Evolutionary conservation across 2,113 vertebrate genomes (phyloP), one percentile per base, ranked within the genome.

Genomic region (Myotis lucifugus): DNA sequence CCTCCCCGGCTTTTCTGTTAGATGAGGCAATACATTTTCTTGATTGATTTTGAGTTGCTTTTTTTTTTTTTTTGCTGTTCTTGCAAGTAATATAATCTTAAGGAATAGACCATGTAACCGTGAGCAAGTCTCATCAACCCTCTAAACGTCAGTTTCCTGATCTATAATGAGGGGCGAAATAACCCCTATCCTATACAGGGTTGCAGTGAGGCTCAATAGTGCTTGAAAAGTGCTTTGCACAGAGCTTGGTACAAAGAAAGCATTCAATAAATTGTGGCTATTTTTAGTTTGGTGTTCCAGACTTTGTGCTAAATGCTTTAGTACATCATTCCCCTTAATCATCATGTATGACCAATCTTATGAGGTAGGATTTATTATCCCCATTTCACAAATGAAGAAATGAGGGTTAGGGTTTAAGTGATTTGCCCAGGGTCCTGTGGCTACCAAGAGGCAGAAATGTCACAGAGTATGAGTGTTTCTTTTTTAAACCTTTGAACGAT

Each of bases 301-400:
- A 40, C 25, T 52, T 46, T 78, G 46, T 9, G 9, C 25, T 67
- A 69, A 95, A 23, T 88, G 25, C 18, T 78, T 69, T n/a, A 50
- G 46, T 66, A 70, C 10, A 64, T 61, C 25, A 79, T 70, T 88
- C 88, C 67, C 56, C 23, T 82, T 86, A 52, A 61, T 72, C 32
- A 29, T 19, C 40, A 21, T 2, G 3, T 13, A 32, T 46, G 56
- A 11, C 56, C 15, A 70, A 19, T 83, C 27, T 25, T 27, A 18
- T 23, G 32, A 91, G 77, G 40, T 23, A 79, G 23, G 19, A 42
- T 56, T 84, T 76, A 32, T 17, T 54, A 34, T 27, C 8, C 42
- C 78, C 18, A 70, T 56, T 96, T 95, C 78, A 76, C 9, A 90
- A 74, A 86, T 76, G 42, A 79, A 92, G 74, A 94, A 78, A 88